Conservation (phyloP, 2,888 invertebrate genomes). For the Drosophila picticornis region DNA sequence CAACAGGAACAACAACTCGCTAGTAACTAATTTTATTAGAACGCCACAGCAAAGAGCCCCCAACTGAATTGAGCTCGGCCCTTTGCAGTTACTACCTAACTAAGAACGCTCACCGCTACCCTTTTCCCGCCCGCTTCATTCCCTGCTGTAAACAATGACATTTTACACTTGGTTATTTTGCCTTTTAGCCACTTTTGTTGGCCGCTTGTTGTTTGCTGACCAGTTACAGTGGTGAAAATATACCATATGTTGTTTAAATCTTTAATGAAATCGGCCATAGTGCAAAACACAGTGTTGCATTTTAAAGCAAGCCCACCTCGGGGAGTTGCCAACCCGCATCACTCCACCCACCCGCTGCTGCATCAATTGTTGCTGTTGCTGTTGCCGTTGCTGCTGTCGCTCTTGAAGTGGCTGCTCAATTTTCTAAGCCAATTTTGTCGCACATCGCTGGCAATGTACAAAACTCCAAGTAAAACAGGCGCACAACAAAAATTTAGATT, state of each 20-base stretch:
- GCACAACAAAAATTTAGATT: slow-evolving; percentile 44
- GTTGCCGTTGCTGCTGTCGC: slow-evolving; percentile 17
- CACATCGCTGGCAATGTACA: slow-evolving; percentile 57
- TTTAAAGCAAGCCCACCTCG: slow-evolving; percentile 57
- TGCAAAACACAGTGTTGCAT: slow-evolving; percentile 73
- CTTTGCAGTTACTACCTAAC: slow-evolving; percentile 4
- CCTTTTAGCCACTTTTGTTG: slow-evolving; percentile 45
- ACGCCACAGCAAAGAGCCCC: slow-evolving; percentile 67
- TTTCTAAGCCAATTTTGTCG: slow-evolving; percentile 79
- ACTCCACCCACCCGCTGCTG: neutral
- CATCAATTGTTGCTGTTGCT: slow-evolving; percentile 34
- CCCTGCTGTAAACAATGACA: slow-evolving; percentile 67
- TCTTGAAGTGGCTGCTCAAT: slow-evolving; percentile 68
- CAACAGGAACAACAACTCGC: slow-evolving; percentile 20
- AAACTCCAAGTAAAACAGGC: slow-evolving; percentile 47
- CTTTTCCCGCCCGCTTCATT: neutral
- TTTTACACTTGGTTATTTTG: slow-evolving; percentile 75
- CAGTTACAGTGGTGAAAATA: slow-evolving; percentile 58
- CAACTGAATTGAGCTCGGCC: slow-evolving; percentile 50
- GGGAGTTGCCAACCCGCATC: slow-evolving; percentile 3
- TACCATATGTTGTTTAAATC: slow-evolving; percentile 78
- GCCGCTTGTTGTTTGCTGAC: slow-evolving; percentile 4
- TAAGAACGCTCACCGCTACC: slow-evolving; percentile 3
- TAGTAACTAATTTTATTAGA: slow-evolving; percentile 75
- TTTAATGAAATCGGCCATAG: slow-evolving; percentile 77